Evolutionary conservation across 2,888 invertebrate genomes (phyloP).

Genomic region (Dichetophora obliterata): DNA sequence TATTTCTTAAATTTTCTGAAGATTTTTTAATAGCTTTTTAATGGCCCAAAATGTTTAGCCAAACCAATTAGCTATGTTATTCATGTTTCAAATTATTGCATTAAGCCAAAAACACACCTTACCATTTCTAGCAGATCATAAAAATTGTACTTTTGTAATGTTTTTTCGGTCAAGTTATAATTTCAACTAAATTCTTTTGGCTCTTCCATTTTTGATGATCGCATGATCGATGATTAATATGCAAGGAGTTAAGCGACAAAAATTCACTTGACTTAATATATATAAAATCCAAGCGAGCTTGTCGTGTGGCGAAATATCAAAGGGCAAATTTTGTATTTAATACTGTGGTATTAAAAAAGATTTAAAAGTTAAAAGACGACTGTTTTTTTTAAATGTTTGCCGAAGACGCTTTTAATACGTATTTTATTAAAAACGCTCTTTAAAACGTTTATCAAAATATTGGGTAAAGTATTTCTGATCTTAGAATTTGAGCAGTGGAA

Average conservation of each 20-base stretch:
- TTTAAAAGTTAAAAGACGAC: no score
- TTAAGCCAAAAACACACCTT: neutral
- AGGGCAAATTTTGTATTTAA: no score
- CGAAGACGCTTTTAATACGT: no score
- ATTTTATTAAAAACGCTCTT: no score
- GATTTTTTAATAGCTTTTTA: constrained; percentile 8
- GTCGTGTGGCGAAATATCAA: no score
- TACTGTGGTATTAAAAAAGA: no score
- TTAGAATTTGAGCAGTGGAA: no score
- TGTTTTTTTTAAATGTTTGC: no score
- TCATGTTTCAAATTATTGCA: neutral
- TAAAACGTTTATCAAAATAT: no score
- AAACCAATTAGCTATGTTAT: neutral
- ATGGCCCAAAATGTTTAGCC: neutral
- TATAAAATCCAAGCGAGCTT: no score
- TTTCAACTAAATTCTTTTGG: neutral
- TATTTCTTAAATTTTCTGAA: neutral
- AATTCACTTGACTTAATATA: no score
- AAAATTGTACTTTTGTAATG: neutral
- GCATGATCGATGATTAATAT: constrained; percentile 10
- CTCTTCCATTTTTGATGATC: constrained; percentile 5
- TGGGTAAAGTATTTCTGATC: no score
- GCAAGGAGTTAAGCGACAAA: neutral
- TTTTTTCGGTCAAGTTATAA: neutral
- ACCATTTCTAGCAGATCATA: neutral